Evolutionary conservation across 2,113 vertebrate species (phyloP).

Genomic region (Haplotaxodon microlepis): DNA sequence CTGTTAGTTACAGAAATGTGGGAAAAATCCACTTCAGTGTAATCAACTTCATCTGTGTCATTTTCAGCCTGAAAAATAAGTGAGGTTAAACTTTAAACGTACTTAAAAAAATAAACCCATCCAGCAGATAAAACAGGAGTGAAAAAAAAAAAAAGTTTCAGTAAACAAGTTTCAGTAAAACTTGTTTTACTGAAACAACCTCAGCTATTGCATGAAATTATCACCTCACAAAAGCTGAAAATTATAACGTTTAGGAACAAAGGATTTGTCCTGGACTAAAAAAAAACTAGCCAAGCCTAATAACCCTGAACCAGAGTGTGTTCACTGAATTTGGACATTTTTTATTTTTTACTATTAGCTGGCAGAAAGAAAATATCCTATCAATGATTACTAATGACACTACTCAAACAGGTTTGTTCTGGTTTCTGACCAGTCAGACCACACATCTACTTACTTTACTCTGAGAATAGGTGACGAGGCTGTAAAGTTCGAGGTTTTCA

Average conservation of each 20-base stretch:
- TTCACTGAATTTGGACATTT: background rate
- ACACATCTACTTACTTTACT: rapidly evolving
- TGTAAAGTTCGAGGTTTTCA: background rate
- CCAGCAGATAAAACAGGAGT: background rate
- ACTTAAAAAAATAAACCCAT: background rate
- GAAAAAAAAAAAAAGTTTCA: background rate
- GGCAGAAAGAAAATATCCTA: background rate
- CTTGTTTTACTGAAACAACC: background rate
- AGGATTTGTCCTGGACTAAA: rapidly evolving
- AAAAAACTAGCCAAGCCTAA: background rate
- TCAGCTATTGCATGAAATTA: rapidly evolving
- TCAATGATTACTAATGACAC: background rate
- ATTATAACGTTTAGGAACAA: rapidly evolving
- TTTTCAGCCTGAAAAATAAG: background rate
- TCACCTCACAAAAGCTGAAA: background rate
- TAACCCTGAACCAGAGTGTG: background rate
- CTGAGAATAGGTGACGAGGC: rapidly evolving
- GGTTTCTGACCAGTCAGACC: background rate
- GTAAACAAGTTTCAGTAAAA: background rate
- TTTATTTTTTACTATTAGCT: background rate
- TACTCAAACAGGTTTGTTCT: rapidly evolving
- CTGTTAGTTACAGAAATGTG: background rate
- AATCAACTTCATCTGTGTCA: background rate
- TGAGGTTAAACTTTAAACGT: background rate
- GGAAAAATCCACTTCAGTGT: background rate